Conservation (phyloP, 2,888 invertebrate genomes). For the Machimus rusticus region DNA sequence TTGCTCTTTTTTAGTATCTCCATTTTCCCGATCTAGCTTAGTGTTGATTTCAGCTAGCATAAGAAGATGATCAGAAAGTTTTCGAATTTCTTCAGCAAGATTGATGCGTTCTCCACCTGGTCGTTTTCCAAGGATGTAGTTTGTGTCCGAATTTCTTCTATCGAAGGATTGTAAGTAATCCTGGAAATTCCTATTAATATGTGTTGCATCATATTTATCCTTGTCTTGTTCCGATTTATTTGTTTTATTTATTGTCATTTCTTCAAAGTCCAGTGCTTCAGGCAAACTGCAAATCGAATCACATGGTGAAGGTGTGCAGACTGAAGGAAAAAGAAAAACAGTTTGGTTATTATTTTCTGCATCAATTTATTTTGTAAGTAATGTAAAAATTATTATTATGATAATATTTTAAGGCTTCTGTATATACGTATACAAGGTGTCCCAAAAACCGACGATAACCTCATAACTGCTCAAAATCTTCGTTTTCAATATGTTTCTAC, state of each 20-base stretch:
- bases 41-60: conserved; percentile 74
- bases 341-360: no score
- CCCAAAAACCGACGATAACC: no score
- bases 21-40: conserved; percentile 54
- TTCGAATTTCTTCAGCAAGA: conserved; percentile 83
- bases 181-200: conserved; percentile 55
- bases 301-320: conserved; percentile 82
- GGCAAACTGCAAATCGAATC: conserved; percentile 76
- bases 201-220: conserved; percentile 49
- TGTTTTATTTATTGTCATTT: conserved; percentile 55
- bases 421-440: no score
- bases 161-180: conserved; percentile 67
- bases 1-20: neutral
- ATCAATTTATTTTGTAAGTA: no score
- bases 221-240: conserved; percentile 61
- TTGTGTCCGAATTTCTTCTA: conserved; percentile 81
- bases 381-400: no score
- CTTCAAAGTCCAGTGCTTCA: conserved; percentile 63
- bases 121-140: conserved; percentile 67
- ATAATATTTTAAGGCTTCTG: no score
- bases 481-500: no score
- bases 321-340: conserved; percentile 55
- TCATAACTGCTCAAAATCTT: no score
- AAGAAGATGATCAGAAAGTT: conserved; percentile 79
- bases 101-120: conserved; percentile 73